Evolutionary conservation across 1,140 invertebrate genomes (phyloP).

Genomic region (Lithobius niger): DNA sequence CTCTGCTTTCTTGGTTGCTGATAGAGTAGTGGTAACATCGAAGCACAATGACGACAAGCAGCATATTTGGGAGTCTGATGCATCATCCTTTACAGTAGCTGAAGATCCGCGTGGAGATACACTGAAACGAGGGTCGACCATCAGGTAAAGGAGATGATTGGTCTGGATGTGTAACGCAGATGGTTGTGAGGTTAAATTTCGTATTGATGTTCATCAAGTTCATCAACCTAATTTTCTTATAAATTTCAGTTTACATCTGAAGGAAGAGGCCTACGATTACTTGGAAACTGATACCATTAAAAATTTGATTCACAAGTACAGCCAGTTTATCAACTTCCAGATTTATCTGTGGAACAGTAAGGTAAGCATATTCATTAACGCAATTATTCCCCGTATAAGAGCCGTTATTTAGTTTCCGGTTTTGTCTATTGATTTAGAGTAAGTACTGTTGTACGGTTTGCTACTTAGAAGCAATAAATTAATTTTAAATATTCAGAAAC

Average conservation of each 20-base stretch:
- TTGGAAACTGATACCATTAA: slow-evolving; percentile 82
- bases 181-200: no score
- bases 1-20: slow-evolving; percentile 89
- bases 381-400: no score
- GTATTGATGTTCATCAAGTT: no score
- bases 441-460: no score
- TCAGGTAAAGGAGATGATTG: no score
- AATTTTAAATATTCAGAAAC: no score
- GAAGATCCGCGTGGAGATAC: slow-evolving; percentile 91
- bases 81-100: slow-evolving; percentile 67
- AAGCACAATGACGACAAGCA: slow-evolving; percentile 93
- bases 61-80: slow-evolving; percentile 97
- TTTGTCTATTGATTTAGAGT: no score
- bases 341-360: slow-evolving; percentile 94
- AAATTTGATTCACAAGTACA: slow-evolving; percentile 90
- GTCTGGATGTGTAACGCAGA: no score
- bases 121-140: slow-evolving; percentile 72
- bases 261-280: slow-evolving; percentile 94
- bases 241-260: slow-evolving; percentile 63
- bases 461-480: no score
- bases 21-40: slow-evolving; percentile 75
- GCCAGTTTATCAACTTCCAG: slow-evolving; percentile 98
- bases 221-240: no score
- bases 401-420: slow-evolving; percentile 14
- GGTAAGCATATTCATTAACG: no score